Base-by-base conservation (phyloP, 2,113 vertebrate species). In the Anguilla japonica region DNA sequence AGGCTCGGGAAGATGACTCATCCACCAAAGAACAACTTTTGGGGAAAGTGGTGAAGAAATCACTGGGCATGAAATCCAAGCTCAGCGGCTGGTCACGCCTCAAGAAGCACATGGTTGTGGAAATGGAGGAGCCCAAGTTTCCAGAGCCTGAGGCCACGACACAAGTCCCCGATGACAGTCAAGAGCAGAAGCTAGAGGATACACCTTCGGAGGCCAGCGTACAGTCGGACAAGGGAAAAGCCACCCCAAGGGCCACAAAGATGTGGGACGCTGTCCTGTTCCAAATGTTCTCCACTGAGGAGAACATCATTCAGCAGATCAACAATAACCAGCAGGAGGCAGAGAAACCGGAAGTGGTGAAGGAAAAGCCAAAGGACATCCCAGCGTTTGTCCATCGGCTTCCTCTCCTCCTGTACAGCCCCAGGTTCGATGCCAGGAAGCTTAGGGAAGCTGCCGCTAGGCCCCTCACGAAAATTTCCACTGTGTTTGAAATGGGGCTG, bases 191-290 rank as follows among this genome's bases (percentile, higher is more conserved):
- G 50, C 90, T 3, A 39, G 88, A 88, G 85, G 81, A 40, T 1
- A 22, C 50, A 14, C 87, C 86, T 0, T 88, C 88, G 80, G 90
- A 90, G n/a, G 57, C 84, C 0, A 84, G 34, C 18, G 86, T 86
- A 20, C 82, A 18, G n/a, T 39, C 63, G 14, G 88, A 0, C 1
- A 63, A 88, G 18, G 50, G 87, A 87, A 87, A 93, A 92, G 93
- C 91, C 5, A 1, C 92, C 89, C 96, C 96, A 0, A 95, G 95
- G 82, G 96, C 96, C 53, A 93, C 90, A 0, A 96, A 95, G 89
- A 97, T 98, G 96, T 99, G 98, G 98, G 97, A 99, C 0, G 97
- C 97, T 0, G 94, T 98, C 83, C 95, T 99, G 53, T 97, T 98
- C 89, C 97, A 97, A 79, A 93, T 98, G 96, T 95, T 97, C 0